Base-by-base conservation (phyloP, 2,797 vertebrate species). In the Myotis planiceps region DNA sequence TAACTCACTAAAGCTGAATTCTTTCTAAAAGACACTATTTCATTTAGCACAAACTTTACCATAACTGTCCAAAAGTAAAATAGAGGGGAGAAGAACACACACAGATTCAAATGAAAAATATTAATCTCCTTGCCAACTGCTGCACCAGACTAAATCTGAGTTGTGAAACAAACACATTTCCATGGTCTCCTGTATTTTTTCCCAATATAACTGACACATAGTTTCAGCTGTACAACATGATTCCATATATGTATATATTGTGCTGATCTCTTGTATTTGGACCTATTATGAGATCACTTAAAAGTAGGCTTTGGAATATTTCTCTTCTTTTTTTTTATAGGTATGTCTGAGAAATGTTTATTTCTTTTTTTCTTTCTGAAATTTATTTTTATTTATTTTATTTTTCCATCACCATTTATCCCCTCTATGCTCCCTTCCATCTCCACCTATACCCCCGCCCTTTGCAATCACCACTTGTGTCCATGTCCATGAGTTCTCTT, bases 71-170 rank as follows among this genome's bases (percentile, higher is more conserved):
- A 63, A 9, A 88, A 84, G 29, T 80, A 80, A 49, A 81, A 65
- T 0, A 18, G 13, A 2, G 5, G 5, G 13, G 37, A 45, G 55
- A 63, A 39, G 3, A 37, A 80, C 7, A 76, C 14, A 55, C 37
- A 90, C 1, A 91, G 19, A 71, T 60, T 72, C 51, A 82, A 94
- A 94, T 42, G 74, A 90, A 81, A 19, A 71, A 15, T 55, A 89
- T 55, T 81, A 78, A 75, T 51, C 37, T 29, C 42, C n/a, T 39
- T 86, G 13, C 16, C 76, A 32, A 68, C 9, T 81, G 14, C 6
- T 88, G 14, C 3, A 92, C 19, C 72, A 88, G 51, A 85, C 16
- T 72, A 76, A 96, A 88, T 53, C 32, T 74, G 13, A 87, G 16
- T 25, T 78, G 15, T 83, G n/a, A 88, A 84, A 87, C 2, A 14